Base-by-base conservation (phyloP, 2,888 invertebrate species). In the Frankliniella intonsa region DNA sequence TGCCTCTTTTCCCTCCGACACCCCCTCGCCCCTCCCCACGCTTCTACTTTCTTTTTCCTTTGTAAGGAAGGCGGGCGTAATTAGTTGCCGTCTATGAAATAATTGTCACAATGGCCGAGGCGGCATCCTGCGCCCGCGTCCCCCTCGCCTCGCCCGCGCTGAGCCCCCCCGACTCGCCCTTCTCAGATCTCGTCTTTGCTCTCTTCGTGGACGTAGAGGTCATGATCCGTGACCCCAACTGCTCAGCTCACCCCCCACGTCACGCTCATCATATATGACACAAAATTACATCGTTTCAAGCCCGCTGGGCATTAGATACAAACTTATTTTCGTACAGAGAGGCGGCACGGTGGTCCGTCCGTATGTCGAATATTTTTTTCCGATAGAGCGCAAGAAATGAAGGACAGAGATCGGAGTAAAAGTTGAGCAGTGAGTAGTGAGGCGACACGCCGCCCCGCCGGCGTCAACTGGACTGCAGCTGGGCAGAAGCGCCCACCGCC, bases 71-170 rank as follows among this genome's bases (percentile, higher is more conserved):
- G 19, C 38, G 38, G 38, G 38, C 62, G n/a, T 62, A 62, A 62
- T 62, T 62, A 62, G 62, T n/a, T 17, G 62, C 17, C 62, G 62
- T n/a, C 62, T 62, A 62, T 62, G 62, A 62, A 62, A 62, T 62
- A 62, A 62, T 62, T 62, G 62, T 62, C 62, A 62, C 62, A 62
- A 62, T 19, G 38, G 38, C 38, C 38, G 5, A 2, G 55, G 14
- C 0, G 55, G 55, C 55, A 17, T 55, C 55, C 55, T 55, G 2
- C 55, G 11, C 55, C 14, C 14, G 14, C 55, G 55, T 7, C 12
- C 5, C 55, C 55, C 55, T 55, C 17, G 11, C 17, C 38, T 38
- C 38, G 38, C 55, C 55, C 55, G 55, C 55, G 5, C 55, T 55
- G 55, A 10, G 14, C 55, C 14, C 55, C 17, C 38, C 38, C 38